A percentile compares a stretch with the other conserved stretches of the same genome.
These are phyloP conservation scores for Mus minutoides DNA, from an alignment of 2,797 vertebrate genomes.

Conservation along the genomic window DNA sequence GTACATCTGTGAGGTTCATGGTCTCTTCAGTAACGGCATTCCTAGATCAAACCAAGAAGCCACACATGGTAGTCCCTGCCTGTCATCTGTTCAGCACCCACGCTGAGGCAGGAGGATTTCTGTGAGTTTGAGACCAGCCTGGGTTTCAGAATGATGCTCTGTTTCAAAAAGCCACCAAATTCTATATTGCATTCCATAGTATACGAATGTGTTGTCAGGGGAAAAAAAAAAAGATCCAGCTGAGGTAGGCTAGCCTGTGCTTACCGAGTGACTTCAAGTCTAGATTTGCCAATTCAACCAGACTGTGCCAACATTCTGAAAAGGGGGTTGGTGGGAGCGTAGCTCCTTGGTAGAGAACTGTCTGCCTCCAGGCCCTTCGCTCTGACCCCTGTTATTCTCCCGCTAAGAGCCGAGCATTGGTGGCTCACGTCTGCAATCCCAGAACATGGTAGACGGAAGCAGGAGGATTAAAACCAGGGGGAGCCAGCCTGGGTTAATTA, in stretches of 20 bases:
- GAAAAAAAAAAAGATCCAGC: not conserved
- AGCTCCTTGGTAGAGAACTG: not conserved
- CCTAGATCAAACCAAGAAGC: not conserved
- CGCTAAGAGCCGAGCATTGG: too few species aligned
- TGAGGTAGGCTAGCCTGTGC: not conserved
- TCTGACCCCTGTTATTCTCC: not conserved
- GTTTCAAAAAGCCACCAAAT: not conserved
- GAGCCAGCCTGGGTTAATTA: not conserved
- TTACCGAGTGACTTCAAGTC: not conserved
- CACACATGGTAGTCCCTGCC: not conserved
- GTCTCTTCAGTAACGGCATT: not conserved
- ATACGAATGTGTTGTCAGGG: not conserved
- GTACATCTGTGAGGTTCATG: fast-evolving
- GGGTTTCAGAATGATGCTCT: not conserved
- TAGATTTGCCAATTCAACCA: not conserved
- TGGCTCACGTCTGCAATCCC: not conserved
- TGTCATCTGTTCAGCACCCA: not conserved
- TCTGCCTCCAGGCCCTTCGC: not conserved
- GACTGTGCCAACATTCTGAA: not conserved
- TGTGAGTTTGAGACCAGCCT: not conserved
- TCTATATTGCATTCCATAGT: not conserved
- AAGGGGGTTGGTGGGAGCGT: not conserved
- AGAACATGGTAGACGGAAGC: not conserved
- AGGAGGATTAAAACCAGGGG: too few species aligned
- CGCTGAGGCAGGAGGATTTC: not conserved